Evolutionary conservation across 2,888 invertebrate genomes (phyloP), one percentile per base, ranked within the genome.

Genomic region (Orthosia incerta): DNA sequence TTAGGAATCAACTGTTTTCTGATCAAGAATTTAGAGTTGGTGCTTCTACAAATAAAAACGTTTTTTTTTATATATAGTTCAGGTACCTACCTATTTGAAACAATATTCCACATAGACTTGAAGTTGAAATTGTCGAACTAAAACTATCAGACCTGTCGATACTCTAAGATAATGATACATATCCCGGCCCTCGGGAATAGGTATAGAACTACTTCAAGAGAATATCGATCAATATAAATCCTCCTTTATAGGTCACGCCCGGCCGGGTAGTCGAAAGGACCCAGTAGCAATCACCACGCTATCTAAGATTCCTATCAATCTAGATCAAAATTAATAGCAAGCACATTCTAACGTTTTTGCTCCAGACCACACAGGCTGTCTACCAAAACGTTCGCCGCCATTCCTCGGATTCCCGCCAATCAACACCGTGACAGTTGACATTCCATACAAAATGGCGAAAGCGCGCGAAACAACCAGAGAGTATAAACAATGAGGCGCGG

Each of bases 401-500:
- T 89, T 88, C 86, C 76, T 84, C 83, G 79, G 87, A 89, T 90
- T 88, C 88, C 89, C 90, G 87, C 88, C 87, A 89, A 87, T 88
- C 89, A 88, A 86, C 88, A 88, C 88, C 86, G 84, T 93, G 94
- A 94, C 94, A 93, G 89, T 89, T 93, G 93, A 92, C 93, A 91
- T 91, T 90, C 88, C 88, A 83, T 78, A 88, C 88, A 90, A 91
- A 91, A 93, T 92, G 91, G 91, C 90, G 90, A 90, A 91, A 91
- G 85, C 89, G 90, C 92, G 93, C 91, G 91, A 92, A 93, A 88
- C 86, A 71, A 80, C 86, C 83, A 83, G 83, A 88, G 87, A 80
- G 74, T 84, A 86, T 85, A 89, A 87, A 87, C 87, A 87, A 88
- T 88, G 86, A 87, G 82, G 51, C 55, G 74, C 75, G 77, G 83